A percentile compares a stretch with the other conserved stretches of the same genome.
Evolutionary conservation across 2,113 vertebrate genomes (phyloP).

Genomic region (Prunella fulvescens): DNA sequence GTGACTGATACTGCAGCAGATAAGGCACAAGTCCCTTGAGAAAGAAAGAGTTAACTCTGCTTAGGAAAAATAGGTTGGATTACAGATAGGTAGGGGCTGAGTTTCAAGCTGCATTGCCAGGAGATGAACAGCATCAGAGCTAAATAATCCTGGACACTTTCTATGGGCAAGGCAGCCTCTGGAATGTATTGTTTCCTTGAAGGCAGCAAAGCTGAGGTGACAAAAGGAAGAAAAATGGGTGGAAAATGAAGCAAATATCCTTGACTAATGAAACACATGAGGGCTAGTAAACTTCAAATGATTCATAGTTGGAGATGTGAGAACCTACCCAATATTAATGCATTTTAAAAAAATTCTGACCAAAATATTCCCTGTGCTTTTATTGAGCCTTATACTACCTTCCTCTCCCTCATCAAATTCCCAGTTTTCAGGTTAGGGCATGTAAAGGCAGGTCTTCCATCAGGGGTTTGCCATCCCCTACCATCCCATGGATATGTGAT

Average conservation of each 20-base stretch:
- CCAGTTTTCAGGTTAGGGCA: neutral
- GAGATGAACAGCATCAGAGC: neutral
- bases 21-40: neutral
- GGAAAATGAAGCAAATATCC: neutral
- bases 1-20: neutral
- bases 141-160: neutral
- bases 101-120: neutral
- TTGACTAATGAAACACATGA: neutral
- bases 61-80: neutral
- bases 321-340: neutral
- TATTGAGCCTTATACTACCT: neutral
- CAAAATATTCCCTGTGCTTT: neutral
- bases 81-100: neutral
- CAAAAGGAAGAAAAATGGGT: conserved; percentile 5
- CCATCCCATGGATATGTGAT: accelerated
- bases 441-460: neutral
- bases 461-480: neutral
- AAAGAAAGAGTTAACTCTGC: neutral
- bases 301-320: neutral
- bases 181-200: neutral
- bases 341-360: neutral
- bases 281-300: neutral
- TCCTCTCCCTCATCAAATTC: neutral
- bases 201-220: neutral
- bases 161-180: neutral